These are phyloP conservation scores for Alces alces DNA, from an alignment of 2,113 vertebrate genomes.

Conservation along the genomic window DNA sequence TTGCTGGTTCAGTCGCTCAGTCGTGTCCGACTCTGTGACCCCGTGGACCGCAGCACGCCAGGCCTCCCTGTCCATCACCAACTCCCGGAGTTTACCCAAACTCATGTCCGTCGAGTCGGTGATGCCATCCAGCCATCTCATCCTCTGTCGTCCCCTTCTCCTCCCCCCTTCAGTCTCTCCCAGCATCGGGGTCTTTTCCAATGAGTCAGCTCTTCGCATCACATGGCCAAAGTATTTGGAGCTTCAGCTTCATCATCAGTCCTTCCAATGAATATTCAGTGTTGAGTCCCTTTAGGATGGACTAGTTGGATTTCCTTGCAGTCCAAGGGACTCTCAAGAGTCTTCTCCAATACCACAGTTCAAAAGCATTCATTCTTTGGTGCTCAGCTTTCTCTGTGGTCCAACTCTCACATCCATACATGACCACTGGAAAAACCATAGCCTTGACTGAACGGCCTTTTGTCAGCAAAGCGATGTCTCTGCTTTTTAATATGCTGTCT, in stretches of 20 bases:
- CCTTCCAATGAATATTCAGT: neutral
- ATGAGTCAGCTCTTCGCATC: neutral
- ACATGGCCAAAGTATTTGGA: neutral
- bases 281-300: neutral
- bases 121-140: neutral
- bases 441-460: rapidly evolving
- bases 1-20: rapidly evolving
- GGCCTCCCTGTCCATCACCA: neutral
- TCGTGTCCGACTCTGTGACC: neutral
- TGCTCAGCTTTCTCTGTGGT: neutral
- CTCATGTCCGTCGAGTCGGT: neutral
- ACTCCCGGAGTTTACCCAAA: neutral
- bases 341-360: neutral
- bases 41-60: rapidly evolving
- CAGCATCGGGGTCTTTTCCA: neutral
- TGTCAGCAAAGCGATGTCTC: neutral
- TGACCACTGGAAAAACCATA: neutral
- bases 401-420: neutral
- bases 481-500: neutral
- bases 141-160: neutral
- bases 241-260: neutral
- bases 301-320: neutral
- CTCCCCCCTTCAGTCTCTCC: neutral
- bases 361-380: rapidly evolving
- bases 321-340: neutral